Conservation (phyloP, 2,888 invertebrate species). For the Protula sp. region DNA sequence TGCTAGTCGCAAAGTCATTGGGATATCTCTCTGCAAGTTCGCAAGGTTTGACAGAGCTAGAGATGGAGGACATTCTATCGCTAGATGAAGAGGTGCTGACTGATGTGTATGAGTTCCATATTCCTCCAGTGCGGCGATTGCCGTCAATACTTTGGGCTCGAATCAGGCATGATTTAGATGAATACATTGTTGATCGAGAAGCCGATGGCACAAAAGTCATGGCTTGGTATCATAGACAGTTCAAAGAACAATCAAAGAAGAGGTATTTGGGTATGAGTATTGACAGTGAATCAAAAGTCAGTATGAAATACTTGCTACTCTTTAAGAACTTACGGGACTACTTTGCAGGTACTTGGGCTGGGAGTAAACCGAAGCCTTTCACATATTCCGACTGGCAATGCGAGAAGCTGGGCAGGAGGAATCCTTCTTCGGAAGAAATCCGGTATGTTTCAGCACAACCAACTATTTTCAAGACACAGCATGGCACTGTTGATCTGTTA, state of each 20-base stretch:
- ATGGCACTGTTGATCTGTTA: not conserved
- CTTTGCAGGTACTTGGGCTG: not conserved
- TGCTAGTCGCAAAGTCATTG: not conserved
- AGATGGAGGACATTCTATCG: not conserved
- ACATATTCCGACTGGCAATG: not conserved
- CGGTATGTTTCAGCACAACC: not conserved
- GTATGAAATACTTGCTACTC: not conserved
- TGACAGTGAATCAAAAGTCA: too few species aligned
- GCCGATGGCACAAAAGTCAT: not conserved
- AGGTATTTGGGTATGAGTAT: too few species aligned
- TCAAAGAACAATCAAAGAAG: not conserved
- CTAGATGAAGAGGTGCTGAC: not conserved
- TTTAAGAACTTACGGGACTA: not conserved
- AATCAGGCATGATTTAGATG: not conserved
- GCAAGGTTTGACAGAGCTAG: not conserved
- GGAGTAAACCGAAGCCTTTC: not conserved
- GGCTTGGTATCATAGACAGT: constrained; percentile 1
- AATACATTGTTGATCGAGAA: not conserved
- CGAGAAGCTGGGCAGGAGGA: not conserved
- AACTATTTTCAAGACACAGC: not conserved
- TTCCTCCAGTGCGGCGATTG: not conserved
- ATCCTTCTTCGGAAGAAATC: not conserved
- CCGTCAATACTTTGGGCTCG: not conserved
- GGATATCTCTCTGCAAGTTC: not conserved
- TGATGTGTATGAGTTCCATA: not conserved